Conservation (phyloP, 2,113 vertebrate genomes). For the Lepidothrix coronata region DNA sequence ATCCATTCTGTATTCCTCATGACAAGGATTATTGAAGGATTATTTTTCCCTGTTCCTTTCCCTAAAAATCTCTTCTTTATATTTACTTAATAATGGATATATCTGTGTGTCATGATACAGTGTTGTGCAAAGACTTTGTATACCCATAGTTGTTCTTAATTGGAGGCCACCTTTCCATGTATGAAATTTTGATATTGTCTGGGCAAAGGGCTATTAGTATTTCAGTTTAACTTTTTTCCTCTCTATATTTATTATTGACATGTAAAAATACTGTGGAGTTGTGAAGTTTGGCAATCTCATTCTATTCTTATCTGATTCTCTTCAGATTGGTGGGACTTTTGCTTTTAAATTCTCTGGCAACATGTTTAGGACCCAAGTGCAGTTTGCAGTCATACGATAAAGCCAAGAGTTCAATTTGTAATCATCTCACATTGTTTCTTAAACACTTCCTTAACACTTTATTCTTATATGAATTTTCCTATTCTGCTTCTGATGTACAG, state of each 20-base stretch:
- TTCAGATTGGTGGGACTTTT: not conserved
- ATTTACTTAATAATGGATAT: not conserved
- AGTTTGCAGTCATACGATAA: not conserved
- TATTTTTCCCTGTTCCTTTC: not conserved
- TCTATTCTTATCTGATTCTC: not conserved
- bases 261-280: not conserved
- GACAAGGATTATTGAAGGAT: not conserved
- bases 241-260: not conserved
- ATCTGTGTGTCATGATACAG: not conserved
- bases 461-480: not conserved
- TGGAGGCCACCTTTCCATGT: not conserved
- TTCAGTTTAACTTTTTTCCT: not conserved
- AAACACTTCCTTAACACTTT: not conserved
- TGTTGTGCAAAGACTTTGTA: not conserved
- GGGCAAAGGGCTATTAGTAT: not conserved
- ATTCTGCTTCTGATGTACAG: not conserved
- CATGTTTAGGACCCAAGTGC: not conserved
- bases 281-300: not conserved
- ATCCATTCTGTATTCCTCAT: not conserved
- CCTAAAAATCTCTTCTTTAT: not conserved
- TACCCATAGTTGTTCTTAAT: not conserved
- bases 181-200: not conserved
- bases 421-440: not conserved
- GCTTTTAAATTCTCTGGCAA: not conserved
- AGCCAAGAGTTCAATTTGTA: not conserved